phyloP scores from a whole-genome alignment of 2,888 invertebrate genomes.

The Lobophora halterata region DNA sequence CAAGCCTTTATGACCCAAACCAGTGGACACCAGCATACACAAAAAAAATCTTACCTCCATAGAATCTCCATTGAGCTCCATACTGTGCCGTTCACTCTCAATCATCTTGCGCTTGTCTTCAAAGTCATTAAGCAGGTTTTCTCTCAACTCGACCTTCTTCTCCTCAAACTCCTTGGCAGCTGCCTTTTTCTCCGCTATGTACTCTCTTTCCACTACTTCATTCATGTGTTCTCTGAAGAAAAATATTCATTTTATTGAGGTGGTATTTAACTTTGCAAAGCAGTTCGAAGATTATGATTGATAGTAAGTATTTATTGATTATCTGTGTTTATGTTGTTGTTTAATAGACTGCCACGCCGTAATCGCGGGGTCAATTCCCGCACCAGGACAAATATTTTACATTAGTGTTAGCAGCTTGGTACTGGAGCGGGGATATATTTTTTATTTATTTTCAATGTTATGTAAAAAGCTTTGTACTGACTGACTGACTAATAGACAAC shows the following conservation, averaged over 20 bases:
- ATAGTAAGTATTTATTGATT: neutral
- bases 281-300: neutral
- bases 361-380: no score
- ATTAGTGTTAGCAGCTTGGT: no score
- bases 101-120: conserved; percentile 95
- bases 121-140: conserved; percentile 93
- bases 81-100: conserved; percentile 91
- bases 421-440: no score
- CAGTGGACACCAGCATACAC: no score
- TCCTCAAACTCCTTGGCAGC: conserved; percentile 97
- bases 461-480: no score
- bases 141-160: conserved; percentile 94
- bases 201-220: conserved; percentile 94
- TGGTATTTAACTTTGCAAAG: neutral
- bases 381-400: no score
- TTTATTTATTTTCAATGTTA: no score
- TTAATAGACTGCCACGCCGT: no score
- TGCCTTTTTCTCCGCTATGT: conserved; percentile 91
- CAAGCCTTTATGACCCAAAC: no score
- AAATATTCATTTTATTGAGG: conserved; percentile 3
- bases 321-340: no score
- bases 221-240: conserved; percentile 86
- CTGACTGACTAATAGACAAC: no score
- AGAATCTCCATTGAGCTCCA: conserved; percentile 95
- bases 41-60: conserved; percentile 89